Conservation (phyloP, 2,888 invertebrate genomes). For the Stenchaetothrips biformis region DNA sequence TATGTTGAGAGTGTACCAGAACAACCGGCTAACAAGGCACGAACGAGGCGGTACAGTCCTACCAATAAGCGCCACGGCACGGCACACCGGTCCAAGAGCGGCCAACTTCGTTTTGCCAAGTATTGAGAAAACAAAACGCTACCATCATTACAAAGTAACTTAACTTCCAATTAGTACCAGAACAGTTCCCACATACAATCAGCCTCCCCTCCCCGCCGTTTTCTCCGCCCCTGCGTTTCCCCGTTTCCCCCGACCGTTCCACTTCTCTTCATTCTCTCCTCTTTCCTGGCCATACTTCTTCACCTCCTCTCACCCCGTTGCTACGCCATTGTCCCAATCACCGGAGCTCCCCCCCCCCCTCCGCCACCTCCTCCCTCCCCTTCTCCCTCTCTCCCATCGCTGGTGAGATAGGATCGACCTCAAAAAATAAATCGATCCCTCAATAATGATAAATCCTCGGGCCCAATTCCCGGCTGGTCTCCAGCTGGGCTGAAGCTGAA, state of each 20-base stretch:
- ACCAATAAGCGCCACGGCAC: background rate
- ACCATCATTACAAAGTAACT: constrained; percentile 14
- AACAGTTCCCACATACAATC: constrained; percentile 6
- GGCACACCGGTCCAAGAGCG: background rate
- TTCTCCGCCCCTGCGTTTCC: background rate
- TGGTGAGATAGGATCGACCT: background rate
- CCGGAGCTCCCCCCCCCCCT: background rate
- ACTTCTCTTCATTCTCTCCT: too few relatives aligned
- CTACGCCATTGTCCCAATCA: constrained; percentile 2
- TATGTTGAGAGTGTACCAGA: too few relatives aligned
- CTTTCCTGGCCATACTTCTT: background rate
- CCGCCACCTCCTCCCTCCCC: background rate
- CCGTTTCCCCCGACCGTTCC: background rate
- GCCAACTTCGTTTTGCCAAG: background rate
- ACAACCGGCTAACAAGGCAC: too few relatives aligned
- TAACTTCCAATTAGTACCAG: constrained; percentile 19
- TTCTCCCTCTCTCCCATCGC: background rate
- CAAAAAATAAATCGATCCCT: constrained; percentile 9
- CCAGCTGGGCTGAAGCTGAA: background rate
- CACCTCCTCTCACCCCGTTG: background rate
- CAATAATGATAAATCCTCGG: constrained; percentile 12
- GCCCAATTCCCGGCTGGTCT: background rate
- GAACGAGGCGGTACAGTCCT: too few relatives aligned
- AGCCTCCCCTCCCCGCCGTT: background rate
- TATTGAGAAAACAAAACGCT: constrained; percentile 1